A percentile compares a stretch with the other conserved stretches of the same genome.
Conservation (phyloP, 2,797 vertebrate genomes). For the Eidolon dupreanum region DNA sequence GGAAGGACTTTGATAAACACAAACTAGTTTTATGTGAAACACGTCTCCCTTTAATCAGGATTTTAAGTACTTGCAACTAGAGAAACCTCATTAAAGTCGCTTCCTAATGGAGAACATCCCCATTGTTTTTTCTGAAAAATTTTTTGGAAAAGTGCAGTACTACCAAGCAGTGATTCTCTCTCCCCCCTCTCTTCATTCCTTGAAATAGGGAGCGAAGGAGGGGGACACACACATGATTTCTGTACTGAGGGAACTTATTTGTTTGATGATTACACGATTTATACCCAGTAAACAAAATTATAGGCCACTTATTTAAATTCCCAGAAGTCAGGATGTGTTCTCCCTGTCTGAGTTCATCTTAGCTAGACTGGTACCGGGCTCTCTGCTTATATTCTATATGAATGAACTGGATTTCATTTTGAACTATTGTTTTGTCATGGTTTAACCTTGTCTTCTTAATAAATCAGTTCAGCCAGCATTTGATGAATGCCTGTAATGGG, state of each 20-base stretch:
- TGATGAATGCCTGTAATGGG: not conserved
- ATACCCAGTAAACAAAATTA: constrained; percentile 40
- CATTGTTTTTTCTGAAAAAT: not conserved
- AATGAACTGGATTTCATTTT: not conserved
- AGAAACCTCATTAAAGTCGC: not conserved
- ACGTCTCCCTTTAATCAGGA: not conserved
- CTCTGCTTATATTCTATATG: not conserved
- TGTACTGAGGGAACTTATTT: not conserved
- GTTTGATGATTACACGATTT: constrained; percentile 24
- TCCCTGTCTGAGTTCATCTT: not conserved
- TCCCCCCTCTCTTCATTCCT: not conserved
- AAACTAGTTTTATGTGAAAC: not conserved
- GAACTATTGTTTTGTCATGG: constrained; percentile 14
- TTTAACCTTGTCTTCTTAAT: constrained; percentile 20
- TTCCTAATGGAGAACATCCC: not conserved
- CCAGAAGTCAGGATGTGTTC: not conserved
- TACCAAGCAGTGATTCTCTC: not conserved
- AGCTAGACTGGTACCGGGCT: not conserved
- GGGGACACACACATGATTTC: not conserved
- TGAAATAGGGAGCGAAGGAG: not conserved
- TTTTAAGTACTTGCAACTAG: not conserved
- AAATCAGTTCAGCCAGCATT: constrained; percentile 1
- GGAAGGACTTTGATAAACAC: not conserved
- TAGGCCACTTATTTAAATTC: constrained; percentile 12
- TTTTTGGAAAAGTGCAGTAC: not conserved